phyloP scores from a whole-genome alignment of 2,888 invertebrate species.

The Therioaphis trifolii region DNA sequence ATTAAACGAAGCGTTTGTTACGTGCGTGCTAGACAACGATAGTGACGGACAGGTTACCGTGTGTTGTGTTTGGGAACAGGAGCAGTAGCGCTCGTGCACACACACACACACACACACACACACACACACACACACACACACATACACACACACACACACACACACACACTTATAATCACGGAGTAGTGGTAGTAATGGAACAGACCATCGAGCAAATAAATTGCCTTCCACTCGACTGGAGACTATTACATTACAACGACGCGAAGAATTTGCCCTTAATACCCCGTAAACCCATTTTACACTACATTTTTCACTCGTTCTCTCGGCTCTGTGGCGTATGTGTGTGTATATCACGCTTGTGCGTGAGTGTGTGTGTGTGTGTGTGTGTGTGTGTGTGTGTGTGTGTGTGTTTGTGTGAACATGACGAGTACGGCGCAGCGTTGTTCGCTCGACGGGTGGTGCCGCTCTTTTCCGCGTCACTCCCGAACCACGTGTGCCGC shows the following conservation, averaged over 20 bases:
- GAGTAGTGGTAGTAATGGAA: background rate
- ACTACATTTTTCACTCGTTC: constrained; percentile 56
- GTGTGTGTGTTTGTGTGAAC: no score
- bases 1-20: no score
- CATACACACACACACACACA: no score
- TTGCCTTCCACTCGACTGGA: constrained; percentile 57
- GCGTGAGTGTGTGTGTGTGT: background rate
- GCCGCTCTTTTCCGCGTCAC: background rate
- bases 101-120: no score
- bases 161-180: background rate
- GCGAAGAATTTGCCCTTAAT: constrained; percentile 59
- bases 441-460: no score
- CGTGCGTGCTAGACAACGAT: no score
- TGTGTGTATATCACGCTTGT: no score
- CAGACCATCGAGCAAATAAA: constrained; percentile 56
- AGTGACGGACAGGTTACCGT: background rate
- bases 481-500: background rate
- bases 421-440: no score
- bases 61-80: constrained; percentile 19
- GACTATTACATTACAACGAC: constrained; percentile 55
- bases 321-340: background rate
- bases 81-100: background rate
- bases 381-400: background rate
- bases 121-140: no score
- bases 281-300: constrained; percentile 59